Conservation (phyloP, 1,140 invertebrate genomes). For the Drosophila quadrilineata region DNA sequence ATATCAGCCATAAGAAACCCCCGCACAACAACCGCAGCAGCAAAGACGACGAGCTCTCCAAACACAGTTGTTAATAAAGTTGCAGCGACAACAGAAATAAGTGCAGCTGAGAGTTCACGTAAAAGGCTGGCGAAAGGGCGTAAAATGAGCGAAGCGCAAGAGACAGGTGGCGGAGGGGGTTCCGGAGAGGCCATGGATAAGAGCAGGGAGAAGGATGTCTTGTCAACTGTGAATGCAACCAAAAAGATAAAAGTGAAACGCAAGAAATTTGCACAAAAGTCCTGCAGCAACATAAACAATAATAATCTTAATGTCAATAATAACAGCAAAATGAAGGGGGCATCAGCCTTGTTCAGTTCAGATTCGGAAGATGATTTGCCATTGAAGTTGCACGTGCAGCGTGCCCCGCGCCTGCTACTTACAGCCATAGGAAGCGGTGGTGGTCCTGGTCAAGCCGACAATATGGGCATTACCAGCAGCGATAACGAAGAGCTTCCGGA, state of each 20-base stretch:
- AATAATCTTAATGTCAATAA: constrained; percentile 29
- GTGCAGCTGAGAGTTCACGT: constrained; percentile 14
- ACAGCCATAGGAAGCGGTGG: constrained; percentile 54
- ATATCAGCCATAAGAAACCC: constrained; percentile 74
- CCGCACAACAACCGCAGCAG: constrained; percentile 24
- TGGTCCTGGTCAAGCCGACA: constrained; percentile 41
- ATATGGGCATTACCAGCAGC: constrained; percentile 83
- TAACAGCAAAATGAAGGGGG: constrained; percentile 28
- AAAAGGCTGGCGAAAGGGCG: constrained; percentile 26
- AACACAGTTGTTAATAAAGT: neutral
- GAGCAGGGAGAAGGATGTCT: constrained; percentile 13
- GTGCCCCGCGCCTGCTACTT: constrained; percentile 63
- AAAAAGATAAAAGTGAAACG: constrained; percentile 73
- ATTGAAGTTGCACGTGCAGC: constrained; percentile 57
- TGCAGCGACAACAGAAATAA: neutral
- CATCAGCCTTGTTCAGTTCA: constrained; percentile 46
- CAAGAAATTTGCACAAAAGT: constrained; percentile 47
- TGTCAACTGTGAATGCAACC: constrained; percentile 29
- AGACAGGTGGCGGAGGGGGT: constrained; percentile 39
- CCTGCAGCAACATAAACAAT: constrained; percentile 15
- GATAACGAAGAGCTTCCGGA: constrained; percentile 87
- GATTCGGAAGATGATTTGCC: constrained; percentile 71
- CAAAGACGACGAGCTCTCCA: constrained; percentile 8
- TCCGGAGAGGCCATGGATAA: constrained; percentile 42
- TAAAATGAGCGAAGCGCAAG: constrained; percentile 48